A percentile compares a stretch with the other conserved stretches of the same genome.
phyloP scores from a whole-genome alignment of 2,797 vertebrate genomes.

The Hydrocynus forskahlii region DNA sequence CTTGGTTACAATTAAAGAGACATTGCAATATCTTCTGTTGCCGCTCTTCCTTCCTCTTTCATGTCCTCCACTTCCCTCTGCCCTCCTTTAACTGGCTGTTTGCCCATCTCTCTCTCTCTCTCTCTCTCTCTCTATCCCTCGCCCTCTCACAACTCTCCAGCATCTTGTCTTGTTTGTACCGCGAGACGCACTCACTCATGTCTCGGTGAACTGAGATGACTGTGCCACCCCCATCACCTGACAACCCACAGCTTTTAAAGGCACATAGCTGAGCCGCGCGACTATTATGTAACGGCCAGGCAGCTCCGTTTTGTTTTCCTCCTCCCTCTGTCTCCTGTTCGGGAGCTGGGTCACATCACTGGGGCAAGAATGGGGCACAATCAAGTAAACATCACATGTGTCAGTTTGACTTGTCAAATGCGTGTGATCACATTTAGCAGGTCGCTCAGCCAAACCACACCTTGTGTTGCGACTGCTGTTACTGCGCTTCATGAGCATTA shows the following conservation, averaged over 20 bases:
- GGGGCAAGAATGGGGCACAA: conserved; percentile 14
- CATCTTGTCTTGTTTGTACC: conserved; percentile 50
- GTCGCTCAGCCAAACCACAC: not conserved
- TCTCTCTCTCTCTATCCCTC: not conserved
- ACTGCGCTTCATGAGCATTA: too few species aligned
- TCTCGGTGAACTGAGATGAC: conserved; percentile 68
- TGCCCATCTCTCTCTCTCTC: conserved; percentile 49
- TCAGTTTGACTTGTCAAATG: not conserved
- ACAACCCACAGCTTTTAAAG: conserved; percentile 83
- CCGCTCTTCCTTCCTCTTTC: conserved; percentile 56
- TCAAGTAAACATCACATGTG: conserved; percentile 17
- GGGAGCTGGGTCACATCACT: conserved; percentile 26
- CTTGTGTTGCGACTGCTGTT: not conserved
- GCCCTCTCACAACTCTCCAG: conserved; percentile 21
- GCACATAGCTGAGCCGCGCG: conserved; percentile 71
- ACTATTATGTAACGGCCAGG: conserved; percentile 69
- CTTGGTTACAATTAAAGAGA: conserved; percentile 72
- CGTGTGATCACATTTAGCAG: not conserved
- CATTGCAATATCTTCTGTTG: conserved; percentile 53
- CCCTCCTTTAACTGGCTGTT: conserved; percentile 71
- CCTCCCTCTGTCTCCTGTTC: not conserved
- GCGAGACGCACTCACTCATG: conserved; percentile 41
- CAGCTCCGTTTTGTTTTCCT: conserved; percentile 49
- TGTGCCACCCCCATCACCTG: conserved; percentile 79
- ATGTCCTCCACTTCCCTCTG: conserved; percentile 67